phyloP scores from a whole-genome alignment of 2,113 vertebrate species.

The Chrysochloris asiatica region DNA sequence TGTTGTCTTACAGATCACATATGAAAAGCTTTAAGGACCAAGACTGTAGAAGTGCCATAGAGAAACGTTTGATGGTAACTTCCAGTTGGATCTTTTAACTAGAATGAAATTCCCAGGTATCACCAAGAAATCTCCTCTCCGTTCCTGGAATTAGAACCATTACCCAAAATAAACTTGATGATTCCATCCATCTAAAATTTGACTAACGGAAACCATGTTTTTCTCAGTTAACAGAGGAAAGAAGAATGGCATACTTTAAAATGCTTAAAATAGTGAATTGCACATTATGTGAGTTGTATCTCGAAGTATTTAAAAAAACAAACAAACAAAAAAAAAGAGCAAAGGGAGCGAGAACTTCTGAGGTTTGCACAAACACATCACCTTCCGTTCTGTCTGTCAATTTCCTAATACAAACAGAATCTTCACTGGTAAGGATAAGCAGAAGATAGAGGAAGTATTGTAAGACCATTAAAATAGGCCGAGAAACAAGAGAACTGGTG shows the following conservation, averaged over 20 bases:
- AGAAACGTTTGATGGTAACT: background rate
- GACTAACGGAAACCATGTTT: background rate
- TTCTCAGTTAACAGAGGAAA: background rate
- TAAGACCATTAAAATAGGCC: constrained; percentile 33
- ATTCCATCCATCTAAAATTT: background rate
- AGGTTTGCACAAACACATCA: background rate
- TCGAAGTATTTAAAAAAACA: too few species aligned
- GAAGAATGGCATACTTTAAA: background rate
- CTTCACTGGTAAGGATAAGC: background rate
- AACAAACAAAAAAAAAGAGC: too few species aligned
- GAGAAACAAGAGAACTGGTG: constrained; percentile 32
- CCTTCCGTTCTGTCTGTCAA: background rate
- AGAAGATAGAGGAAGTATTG: constrained; percentile 46
- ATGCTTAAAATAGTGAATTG: background rate
- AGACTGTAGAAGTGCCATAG: background rate
- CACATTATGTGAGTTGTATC: background rate
- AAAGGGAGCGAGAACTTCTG: background rate
- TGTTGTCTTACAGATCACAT: background rate
- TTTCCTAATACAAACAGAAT: constrained; percentile 45
- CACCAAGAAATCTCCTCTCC: background rate
- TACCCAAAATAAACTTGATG: constrained; percentile 3
- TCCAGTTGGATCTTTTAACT: background rate
- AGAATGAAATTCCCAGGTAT: background rate
- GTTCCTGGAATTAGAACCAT: background rate
- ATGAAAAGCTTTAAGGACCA: background rate